Conservation (phyloP, 2,113 vertebrate genomes). For the Paratilapia polleni region DNA sequence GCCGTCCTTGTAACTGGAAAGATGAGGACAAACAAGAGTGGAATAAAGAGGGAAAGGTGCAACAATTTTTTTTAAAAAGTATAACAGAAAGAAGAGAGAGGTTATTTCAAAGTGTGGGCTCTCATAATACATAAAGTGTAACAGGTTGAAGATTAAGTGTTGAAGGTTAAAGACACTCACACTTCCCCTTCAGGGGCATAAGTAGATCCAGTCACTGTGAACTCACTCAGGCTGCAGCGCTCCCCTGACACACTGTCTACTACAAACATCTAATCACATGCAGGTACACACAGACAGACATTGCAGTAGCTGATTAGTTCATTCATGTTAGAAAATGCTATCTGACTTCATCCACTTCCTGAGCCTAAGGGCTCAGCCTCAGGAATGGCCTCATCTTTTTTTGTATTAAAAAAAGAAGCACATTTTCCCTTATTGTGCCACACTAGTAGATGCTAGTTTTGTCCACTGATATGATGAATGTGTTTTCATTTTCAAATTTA, state of each 20-base stretch:
- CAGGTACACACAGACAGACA: constrained; percentile 21
- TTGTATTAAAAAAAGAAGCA: not conserved
- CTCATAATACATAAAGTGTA: not conserved
- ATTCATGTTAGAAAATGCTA: constrained; percentile 6
- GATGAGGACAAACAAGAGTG: not conserved
- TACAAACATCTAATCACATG: constrained; percentile 77
- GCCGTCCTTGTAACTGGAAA: constrained; percentile 85
- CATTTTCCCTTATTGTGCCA: not conserved
- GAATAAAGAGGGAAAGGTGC: not conserved
- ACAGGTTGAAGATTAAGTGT: constrained; percentile 5
- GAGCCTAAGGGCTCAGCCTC: not conserved
- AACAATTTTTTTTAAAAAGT: not conserved
- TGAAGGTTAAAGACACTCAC: constrained; percentile 79
- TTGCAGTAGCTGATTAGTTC: constrained; percentile 28
- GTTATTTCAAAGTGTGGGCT: not conserved
- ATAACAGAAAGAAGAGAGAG: not conserved
- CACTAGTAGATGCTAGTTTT: not conserved
- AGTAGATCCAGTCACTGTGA: constrained; percentile 84
- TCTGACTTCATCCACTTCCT: not conserved
- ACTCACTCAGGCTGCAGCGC: constrained; percentile 77
- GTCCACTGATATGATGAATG: not conserved
- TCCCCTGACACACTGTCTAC: constrained; percentile 75
- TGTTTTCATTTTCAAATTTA: not conserved
- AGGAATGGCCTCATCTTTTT: not conserved
- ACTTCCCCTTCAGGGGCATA: constrained; percentile 85